Percentiles rank a stretch among this genome's conserved stretches.
Evolutionary conservation across 2,888 invertebrate species (phyloP).

Genomic region (Xylophagus ater): DNA sequence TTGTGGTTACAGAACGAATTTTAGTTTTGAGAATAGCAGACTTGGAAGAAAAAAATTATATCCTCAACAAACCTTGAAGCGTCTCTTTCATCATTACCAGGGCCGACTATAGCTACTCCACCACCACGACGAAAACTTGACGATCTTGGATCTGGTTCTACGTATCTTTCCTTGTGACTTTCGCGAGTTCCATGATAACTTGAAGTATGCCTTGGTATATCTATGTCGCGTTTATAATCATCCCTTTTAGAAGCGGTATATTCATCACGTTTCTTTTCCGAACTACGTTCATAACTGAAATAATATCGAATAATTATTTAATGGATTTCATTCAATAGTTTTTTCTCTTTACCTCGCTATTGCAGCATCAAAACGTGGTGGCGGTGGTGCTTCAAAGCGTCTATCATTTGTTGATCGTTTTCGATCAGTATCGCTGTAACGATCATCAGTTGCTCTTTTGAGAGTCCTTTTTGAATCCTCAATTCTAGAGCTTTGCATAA

Average conservation of each 20-base stretch:
- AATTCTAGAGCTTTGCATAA: slow-evolving; percentile 33
- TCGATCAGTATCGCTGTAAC: slow-evolving; percentile 31
- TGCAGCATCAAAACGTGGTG: slow-evolving; percentile 37
- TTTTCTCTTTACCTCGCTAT: slow-evolving; percentile 29
- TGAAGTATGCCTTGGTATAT: slow-evolving; percentile 27
- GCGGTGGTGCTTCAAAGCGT: slow-evolving; percentile 38
- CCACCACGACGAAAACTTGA: slow-evolving; percentile 14
- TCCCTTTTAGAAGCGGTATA: slow-evolving; percentile 26
- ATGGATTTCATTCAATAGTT: background rate
- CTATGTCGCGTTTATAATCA: slow-evolving; percentile 35
- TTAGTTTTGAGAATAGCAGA: slow-evolving; percentile 1
- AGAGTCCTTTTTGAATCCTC: slow-evolving; percentile 34
- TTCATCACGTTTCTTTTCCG: slow-evolving; percentile 25
- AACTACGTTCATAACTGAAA: slow-evolving; percentile 9
- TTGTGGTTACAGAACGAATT: background rate
- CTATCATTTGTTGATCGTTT: slow-evolving; percentile 29
- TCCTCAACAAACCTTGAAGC: background rate
- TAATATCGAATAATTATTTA: background rate
- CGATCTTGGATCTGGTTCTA: slow-evolving; percentile 13
- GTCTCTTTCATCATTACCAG: slow-evolving; percentile 10
- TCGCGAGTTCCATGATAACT: slow-evolving; percentile 2
- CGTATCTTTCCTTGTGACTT: slow-evolving; percentile 17
- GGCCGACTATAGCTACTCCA: no score
- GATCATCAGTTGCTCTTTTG: slow-evolving; percentile 33
- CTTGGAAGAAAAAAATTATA: background rate